Percentiles rank a stretch among this genome's conserved stretches.
These are phyloP conservation scores for Emydocephalus ijimae DNA, from an alignment of 2,113 vertebrate species.

Conservation along the genomic window DNA sequence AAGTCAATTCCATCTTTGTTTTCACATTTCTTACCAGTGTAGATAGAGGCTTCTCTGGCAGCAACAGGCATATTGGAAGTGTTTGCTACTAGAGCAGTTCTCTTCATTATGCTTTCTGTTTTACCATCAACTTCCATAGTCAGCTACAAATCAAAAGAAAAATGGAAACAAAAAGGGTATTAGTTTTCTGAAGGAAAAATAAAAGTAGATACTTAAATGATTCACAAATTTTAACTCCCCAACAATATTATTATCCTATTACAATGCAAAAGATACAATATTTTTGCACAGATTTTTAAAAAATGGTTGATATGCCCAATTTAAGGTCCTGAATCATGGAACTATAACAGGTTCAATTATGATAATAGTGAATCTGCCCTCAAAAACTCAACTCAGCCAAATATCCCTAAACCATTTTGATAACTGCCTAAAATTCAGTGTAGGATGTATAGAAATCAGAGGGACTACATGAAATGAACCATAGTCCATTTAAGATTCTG, in stretches of 20 bases:
- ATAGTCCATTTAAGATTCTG: background rate
- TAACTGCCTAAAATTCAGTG: background rate
- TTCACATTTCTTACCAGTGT: slow-evolving; percentile 81
- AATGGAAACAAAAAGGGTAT: slow-evolving; percentile 5
- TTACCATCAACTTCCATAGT: slow-evolving; percentile 98
- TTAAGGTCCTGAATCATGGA: no score
- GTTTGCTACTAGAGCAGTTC: slow-evolving; percentile 95
- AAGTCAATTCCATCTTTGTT: background rate
- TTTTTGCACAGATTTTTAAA: background rate
- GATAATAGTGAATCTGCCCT: background rate
- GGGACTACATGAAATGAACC: background rate
- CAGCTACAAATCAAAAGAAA: slow-evolving; percentile 71
- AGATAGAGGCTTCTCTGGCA: slow-evolving; percentile 97
- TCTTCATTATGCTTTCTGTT: slow-evolving; percentile 97
- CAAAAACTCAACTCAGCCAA: background rate
- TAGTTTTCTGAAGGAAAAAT: background rate
- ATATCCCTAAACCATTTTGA: background rate
- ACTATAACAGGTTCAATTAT: background rate
- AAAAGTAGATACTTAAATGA: background rate
- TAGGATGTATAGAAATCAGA: no score
- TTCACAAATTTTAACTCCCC: background rate
- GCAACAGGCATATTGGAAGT: slow-evolving; percentile 99
- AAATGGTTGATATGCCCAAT: no score
- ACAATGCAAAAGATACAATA: background rate
- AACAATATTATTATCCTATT: background rate